Evolutionary conservation across 2,888 invertebrate species (phyloP).

Genomic region (Plagodis dolabraria): DNA sequence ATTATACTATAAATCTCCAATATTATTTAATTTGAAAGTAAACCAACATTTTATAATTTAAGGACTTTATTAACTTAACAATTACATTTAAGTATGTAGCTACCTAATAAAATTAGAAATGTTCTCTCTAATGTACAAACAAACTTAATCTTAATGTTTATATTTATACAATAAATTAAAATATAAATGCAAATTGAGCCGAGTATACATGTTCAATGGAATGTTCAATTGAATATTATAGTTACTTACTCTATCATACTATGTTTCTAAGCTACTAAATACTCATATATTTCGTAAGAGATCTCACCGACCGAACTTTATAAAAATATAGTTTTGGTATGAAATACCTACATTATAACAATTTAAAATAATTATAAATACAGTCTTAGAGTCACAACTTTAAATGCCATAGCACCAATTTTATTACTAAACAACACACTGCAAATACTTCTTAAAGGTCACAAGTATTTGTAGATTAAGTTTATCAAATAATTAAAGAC

Average conservation of each 20-base stretch:
- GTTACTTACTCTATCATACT: background rate
- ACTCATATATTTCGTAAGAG: slow-evolving; percentile 25
- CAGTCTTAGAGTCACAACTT: slow-evolving; percentile 68
- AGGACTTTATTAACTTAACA: slow-evolving; percentile 5
- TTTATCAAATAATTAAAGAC: background rate
- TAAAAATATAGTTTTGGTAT: slow-evolving; percentile 43
- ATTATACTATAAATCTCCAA: too few species aligned
- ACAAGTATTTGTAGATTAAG: background rate
- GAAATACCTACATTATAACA: slow-evolving; percentile 32
- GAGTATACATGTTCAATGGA: slow-evolving; percentile 14
- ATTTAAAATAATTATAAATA: slow-evolving; percentile 42
- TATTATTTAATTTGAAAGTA: too few species aligned
- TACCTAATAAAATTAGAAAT: background rate
- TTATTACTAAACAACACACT: slow-evolving; percentile 23
- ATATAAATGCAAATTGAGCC: slow-evolving; percentile 36
- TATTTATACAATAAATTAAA: slow-evolving; percentile 4
- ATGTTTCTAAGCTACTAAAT: slow-evolving; percentile 19
- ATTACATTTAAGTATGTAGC: background rate
- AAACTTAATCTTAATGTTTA: background rate
- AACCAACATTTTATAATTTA: slow-evolving; percentile 1
- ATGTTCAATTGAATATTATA: slow-evolving; percentile 2
- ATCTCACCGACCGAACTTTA: slow-evolving; percentile 26
- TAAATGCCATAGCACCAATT: slow-evolving; percentile 53
- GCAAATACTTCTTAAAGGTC: background rate
- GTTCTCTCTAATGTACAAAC: too few species aligned